Percentiles rank a stretch among this genome's conserved stretches.
Conservation (phyloP, 2,113 vertebrate species). For the Cercopithecus mona region DNA sequence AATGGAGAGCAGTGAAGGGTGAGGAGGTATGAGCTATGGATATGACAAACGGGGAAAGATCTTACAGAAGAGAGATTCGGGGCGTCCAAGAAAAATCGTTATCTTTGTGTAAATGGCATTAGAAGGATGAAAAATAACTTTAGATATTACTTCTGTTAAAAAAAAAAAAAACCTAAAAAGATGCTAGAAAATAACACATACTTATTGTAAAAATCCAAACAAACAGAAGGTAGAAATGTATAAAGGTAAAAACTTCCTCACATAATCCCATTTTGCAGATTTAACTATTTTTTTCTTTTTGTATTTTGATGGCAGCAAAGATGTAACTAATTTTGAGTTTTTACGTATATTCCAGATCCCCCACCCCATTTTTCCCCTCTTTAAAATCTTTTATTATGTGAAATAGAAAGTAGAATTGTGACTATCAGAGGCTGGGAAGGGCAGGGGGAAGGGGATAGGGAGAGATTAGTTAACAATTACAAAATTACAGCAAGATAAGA, state of each 20-base stretch:
- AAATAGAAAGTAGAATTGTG: neutral
- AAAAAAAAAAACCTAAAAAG: neutral
- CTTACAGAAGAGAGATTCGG: neutral
- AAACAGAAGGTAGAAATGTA: neutral
- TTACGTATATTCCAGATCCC: neutral
- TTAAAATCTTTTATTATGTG: neutral
- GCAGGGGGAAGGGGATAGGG: neutral
- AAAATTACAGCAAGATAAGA: neutral
- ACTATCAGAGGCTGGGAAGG: neutral
- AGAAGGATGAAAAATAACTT: neutral
- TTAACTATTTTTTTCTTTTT: neutral
- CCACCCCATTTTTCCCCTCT: neutral
- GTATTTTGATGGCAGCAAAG: neutral
- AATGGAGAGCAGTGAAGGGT: neutral
- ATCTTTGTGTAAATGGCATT: neutral
- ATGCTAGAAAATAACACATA: neutral
- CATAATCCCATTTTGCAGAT: neutral
- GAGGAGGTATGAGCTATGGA: neutral
- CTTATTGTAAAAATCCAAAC: constrained; percentile 15
- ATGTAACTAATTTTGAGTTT: neutral
- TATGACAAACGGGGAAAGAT: neutral
- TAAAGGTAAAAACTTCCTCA: neutral
- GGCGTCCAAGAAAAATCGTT: neutral
- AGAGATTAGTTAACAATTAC: neutral
- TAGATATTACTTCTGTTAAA: neutral